phyloP scores from a whole-genome alignment of 2,797 vertebrate genomes.

The Macrochelys suwanniensis region DNA sequence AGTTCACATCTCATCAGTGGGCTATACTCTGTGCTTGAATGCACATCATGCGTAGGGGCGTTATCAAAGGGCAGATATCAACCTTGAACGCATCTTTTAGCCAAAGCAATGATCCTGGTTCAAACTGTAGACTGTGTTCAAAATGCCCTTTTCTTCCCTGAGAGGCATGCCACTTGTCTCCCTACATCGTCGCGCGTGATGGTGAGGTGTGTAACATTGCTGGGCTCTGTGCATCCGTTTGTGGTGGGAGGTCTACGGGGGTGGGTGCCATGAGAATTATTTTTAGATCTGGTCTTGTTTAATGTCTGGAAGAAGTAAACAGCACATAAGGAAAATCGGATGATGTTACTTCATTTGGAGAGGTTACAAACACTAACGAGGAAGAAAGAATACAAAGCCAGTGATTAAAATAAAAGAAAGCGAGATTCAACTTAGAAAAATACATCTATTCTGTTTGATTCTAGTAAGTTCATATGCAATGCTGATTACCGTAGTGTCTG shows the following conservation, averaged over 20 bases:
- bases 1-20: not conserved
- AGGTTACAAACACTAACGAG: not conserved
- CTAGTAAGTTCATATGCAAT: not conserved
- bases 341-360: not conserved
- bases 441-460: not conserved
- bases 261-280: not conserved
- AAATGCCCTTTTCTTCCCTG: not conserved
- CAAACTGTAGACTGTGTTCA: not conserved
- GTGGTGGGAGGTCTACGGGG: not conserved
- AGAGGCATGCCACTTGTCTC: not conserved
- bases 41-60: too few species aligned
- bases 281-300: not conserved
- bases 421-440: not conserved
- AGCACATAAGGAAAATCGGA: not conserved
- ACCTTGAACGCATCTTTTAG: not conserved
- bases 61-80: not conserved
- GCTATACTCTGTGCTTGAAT: rapidly evolving
- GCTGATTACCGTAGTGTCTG: not conserved
- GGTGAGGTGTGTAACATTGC: not conserved
- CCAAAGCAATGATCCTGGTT: not conserved
- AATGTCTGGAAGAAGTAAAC: not conserved
- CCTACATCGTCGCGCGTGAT: not conserved
- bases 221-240: not conserved
- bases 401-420: not conserved
- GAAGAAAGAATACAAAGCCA: not conserved